Evolutionary conservation across 2,113 vertebrate genomes (phyloP), one percentile per base, ranked within the genome.

Genomic region (Anseranas semipalmata): DNA sequence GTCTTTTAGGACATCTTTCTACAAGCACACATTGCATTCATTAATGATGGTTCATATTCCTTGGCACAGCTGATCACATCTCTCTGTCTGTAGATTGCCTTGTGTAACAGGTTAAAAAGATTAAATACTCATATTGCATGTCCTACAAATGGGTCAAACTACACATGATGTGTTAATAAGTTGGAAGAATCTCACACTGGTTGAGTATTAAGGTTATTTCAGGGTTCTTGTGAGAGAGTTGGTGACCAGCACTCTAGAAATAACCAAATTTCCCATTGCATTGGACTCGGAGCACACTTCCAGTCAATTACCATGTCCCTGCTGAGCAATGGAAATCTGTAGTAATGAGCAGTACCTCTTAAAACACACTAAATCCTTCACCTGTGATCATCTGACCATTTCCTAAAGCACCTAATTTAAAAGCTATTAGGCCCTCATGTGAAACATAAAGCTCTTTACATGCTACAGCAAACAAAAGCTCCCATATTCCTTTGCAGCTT

Each of bases 361-460:
- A 73, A 81, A 87, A 72, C 37, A 78, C 56, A 43, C 19, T 76
- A 68, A 16, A 37, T 86, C 45, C 46, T 91, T 95, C 80, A 92
- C 68, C 85, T 92, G n/a, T 84, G 50, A 80, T 90, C 50, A 71
- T 77, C 76, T 74, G n/a, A 52, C 52, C 10, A 2, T 75, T 45
- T 72, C 73, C 56, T 95, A 62, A 94, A 96, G 62, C 62, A 89
- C 30, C 30, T 65, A 19, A 70, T 96, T 89, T 87, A 75, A 87
- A 91, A 82, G 35, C 52, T 78, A 25, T 73, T 68, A 93, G 30
- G 32, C 52, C 22, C 15, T 79, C 56, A 43, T 1, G 1, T 89
- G 91, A 60, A 92, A 43, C 48, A 30, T 16, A 60, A 87, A 48
- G 77, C 30, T 39, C 35, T 37, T 52, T 53, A 50, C n/a, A 55